A percentile compares a stretch with the other conserved stretches of the same genome.
Evolutionary conservation across 1,140 invertebrate genomes (phyloP).

Genomic region (Belonocnema kinseyi): DNA sequence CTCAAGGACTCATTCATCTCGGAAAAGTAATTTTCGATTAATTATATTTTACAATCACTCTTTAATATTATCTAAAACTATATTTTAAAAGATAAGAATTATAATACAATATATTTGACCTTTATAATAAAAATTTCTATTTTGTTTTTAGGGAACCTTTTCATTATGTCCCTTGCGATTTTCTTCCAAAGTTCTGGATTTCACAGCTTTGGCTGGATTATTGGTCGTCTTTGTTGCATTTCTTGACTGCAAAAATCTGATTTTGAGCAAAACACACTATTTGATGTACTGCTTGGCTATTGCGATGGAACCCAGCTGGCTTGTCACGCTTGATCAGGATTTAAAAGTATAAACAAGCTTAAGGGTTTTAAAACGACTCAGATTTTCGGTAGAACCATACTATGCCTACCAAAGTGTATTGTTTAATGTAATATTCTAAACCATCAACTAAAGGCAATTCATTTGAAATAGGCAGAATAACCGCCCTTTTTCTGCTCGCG

Average conservation of each 20-base stretch:
- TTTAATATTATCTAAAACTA: background rate
- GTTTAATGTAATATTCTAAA: no score
- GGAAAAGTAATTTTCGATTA: slow-evolving; percentile 84
- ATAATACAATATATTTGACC: no score
- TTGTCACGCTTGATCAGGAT: slow-evolving; percentile 98
- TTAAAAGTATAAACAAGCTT: slow-evolving; percentile 77
- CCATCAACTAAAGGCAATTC: no score
- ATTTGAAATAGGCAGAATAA: no score
- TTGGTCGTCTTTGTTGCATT: slow-evolving; percentile 94
- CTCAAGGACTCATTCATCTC: slow-evolving; percentile 97
- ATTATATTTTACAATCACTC: slow-evolving; percentile 17
- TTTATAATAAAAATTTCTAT: background rate
- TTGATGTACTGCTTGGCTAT: slow-evolving; percentile 95
- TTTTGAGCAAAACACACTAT: slow-evolving; percentile 97
- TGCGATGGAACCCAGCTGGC: slow-evolving; percentile 98
- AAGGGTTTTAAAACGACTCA: background rate
- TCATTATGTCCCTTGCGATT: slow-evolving; percentile 98
- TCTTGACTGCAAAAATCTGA: slow-evolving; percentile 97
- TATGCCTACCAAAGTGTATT: no score
- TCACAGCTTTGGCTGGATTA: slow-evolving; percentile 95
- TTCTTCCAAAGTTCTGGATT: slow-evolving; percentile 95
- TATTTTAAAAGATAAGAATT: no score
- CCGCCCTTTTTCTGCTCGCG: no score
- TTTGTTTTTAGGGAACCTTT: slow-evolving; percentile 82
- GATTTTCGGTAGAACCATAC: no score